Evolutionary conservation across 2,113 vertebrate species (phyloP), one percentile per base, ranked within the genome.

Genomic region (Theristicus caerulescens): DNA sequence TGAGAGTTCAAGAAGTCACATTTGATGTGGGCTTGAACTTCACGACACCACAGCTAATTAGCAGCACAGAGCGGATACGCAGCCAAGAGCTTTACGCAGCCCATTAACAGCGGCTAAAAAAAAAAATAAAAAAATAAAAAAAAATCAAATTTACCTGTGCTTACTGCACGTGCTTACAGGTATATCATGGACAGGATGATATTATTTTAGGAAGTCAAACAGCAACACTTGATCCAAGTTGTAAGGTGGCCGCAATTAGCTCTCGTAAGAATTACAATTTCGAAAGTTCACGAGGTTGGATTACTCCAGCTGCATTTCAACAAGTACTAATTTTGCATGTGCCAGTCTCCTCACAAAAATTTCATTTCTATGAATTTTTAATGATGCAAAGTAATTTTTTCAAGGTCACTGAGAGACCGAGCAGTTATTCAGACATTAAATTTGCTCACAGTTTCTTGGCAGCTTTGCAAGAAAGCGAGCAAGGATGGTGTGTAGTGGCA

Each of bases 351-450:
- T 98, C 94, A 93, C 93, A 98, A 98, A 98, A 97, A 96, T 97
- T 97, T 97, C 96, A 98, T 98, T 97, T 96, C 97, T 97, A 98
- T 98, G 98, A 98, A 98, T 98, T 98, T 98, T 98, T 98, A 98
- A 98, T 98, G 97, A 98, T 55, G 93, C 94, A 95, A 98, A 98
- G 98, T 97, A 97, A 98, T 98, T 98, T 97, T 98, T 98, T 98
- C 98, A 98, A 98, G 98, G 98, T 98, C 98, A 98, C 70, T 97
- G 96, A 97, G 91, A 98, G 97, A 97, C 97, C 93, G 88, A 98
- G 96, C 96, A 97, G 97, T 97, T 98, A 98, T 96, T 98, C 98
- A 98, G 97, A 98, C 95, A 97, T 98, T 97, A 98, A 98, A 98
- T 98, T 97, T 98, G 96, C 91, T 97, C 97, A 97, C 96, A 98